A percentile compares a stretch with the other conserved stretches of the same genome.
phyloP scores from a whole-genome alignment of 2,888 invertebrate species.

The Cyrtodaria siliqua region DNA sequence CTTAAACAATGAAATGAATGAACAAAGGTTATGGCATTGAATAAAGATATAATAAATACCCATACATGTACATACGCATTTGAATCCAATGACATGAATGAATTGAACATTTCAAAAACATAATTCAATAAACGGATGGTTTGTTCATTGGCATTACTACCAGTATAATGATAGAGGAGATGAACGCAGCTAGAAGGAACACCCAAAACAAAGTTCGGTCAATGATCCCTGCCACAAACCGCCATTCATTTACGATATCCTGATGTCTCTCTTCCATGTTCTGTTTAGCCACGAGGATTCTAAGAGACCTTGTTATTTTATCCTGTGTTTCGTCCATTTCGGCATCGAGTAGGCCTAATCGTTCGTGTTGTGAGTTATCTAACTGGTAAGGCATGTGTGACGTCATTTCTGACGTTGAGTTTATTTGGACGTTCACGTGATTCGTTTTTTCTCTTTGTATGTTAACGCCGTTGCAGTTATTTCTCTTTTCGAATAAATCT shows the following conservation, averaged over 20 bases:
- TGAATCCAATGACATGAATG: no score
- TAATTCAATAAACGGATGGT: conserved; percentile 68
- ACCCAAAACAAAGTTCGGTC: conserved; percentile 85
- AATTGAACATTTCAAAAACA: no score
- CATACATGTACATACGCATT: no score
- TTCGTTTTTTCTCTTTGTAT: conserved; percentile 32
- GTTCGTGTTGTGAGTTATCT: conserved; percentile 39
- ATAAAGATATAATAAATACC: no score
- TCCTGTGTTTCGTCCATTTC: conserved; percentile 72
- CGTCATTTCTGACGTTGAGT: conserved; percentile 30
- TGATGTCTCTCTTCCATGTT: conserved; percentile 80
- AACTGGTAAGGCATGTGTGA: conserved; percentile 39
- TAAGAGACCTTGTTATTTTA: conserved; percentile 79
- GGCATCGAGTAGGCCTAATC: conserved; percentile 17
- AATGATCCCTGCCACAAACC: conserved; percentile 84
- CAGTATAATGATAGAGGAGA: conserved; percentile 84
- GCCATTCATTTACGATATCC: conserved; percentile 85
- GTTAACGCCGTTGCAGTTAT: conserved; percentile 75
- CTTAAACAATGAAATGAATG: no score
- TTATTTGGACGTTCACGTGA: conserved; percentile 30
- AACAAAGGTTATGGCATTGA: no score
- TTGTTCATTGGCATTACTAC: conserved; percentile 84
- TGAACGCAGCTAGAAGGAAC: conserved; percentile 81
- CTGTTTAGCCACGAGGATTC: conserved; percentile 80
- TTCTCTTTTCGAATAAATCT: conserved; percentile 66